Base-by-base conservation (phyloP, 2,888 invertebrate species). In the Drosophila borborema region DNA sequence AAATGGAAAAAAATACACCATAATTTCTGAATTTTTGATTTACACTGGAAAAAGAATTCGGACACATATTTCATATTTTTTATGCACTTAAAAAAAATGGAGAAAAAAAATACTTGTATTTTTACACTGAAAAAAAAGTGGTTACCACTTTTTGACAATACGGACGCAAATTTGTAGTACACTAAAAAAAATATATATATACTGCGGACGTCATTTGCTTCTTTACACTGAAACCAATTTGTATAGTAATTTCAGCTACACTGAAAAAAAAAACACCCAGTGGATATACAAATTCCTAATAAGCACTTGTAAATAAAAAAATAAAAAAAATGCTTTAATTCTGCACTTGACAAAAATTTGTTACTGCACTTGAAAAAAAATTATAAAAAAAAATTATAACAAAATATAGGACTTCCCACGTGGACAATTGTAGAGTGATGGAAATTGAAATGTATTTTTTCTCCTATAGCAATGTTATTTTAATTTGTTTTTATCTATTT, bases 281-380 rank as follows among this genome's bases (percentile, higher is more conserved):
- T 51, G 64, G 48, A 74, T 56, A 72, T n/a, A n/a, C 53, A 14
- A 12, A 53, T 18, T 46, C 10, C 48, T 16, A 9, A 12, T 14
- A 14, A 18, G 34, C 65, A 72, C 72, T 66, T 48, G 38, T 63
- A 72, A 73, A 54, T 18, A 51, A 28, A 28, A 28, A 28, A 28
- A 28, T 5, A 28, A 28, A 28, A 28, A 28, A 28, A n/a, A n/a
- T n/a, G 28, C 28, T 28, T 28, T 2, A 28, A 6, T 28, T 28
- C 28, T 68, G 55, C 77, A 77, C 76, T 65, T 54, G n/a, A 69
- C 73, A 73, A 73, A 74, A 66, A 56, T 48, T 7, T 20, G 2
- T 2, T 28, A 28, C 28, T 38, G 14, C 43, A 43, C 43, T 43
- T 10, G 43, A 43, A 43, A 53, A 66, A 75, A 59, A 23, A n/a